phyloP scores from a whole-genome alignment of 2,113 vertebrate genomes.

The Pangasianodon gigas region DNA sequence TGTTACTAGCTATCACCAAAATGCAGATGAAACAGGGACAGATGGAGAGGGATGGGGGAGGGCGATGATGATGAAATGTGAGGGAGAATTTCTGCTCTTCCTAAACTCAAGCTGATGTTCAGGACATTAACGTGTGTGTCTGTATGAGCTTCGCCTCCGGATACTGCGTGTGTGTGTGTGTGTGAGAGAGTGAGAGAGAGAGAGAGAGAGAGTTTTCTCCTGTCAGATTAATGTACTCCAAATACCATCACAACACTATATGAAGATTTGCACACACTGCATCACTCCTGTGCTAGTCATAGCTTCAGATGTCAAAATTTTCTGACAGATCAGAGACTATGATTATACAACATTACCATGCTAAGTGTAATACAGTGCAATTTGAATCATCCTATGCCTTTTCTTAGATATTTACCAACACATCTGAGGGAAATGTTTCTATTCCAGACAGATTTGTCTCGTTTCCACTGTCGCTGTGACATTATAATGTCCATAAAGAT shows the following conservation, averaged over 20 bases:
- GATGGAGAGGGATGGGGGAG: slow-evolving; percentile 20
- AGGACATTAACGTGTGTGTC: background rate
- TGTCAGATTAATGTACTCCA: background rate
- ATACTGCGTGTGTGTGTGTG: background rate
- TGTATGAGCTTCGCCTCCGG: slow-evolving; percentile 17
- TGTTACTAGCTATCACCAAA: slow-evolving; percentile 22
- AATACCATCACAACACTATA: slow-evolving; percentile 9
- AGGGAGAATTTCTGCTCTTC: background rate
- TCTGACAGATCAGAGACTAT: background rate
- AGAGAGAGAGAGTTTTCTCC: background rate
- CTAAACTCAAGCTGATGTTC: slow-evolving; percentile 20
- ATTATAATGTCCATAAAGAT: background rate
- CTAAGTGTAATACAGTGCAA: no score
- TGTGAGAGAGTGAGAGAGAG: background rate
- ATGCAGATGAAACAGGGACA: slow-evolving; percentile 29
- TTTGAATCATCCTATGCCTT: background rate
- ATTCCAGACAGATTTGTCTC: background rate
- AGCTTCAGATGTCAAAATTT: background rate
- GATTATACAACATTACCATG: background rate
- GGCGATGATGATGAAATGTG: background rate
- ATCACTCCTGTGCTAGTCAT: background rate
- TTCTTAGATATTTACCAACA: background rate
- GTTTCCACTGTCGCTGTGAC: no score
- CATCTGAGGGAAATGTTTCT: background rate
- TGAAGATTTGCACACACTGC: background rate